Evolutionary conservation across 2,797 vertebrate genomes (phyloP).

Genomic region (Karalla daura): DNA sequence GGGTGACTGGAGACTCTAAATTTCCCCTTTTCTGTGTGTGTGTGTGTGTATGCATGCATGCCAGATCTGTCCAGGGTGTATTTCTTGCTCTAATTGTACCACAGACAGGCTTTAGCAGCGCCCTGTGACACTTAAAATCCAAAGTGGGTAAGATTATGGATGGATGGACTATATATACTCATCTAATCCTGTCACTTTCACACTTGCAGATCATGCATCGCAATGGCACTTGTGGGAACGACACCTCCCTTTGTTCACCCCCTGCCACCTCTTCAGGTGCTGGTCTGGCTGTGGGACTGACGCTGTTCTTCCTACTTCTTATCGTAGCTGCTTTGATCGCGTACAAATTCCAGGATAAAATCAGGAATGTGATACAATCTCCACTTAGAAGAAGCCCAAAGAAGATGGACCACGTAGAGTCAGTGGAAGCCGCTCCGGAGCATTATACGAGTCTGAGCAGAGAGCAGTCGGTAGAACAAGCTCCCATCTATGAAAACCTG

Average conservation of each 20-base stretch:
- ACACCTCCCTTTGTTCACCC: fast-evolving
- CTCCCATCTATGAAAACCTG: slow-evolving; percentile 81
- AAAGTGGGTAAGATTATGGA: too few species aligned
- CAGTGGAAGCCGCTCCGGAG: slow-evolving; percentile 22
- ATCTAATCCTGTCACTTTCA: background rate
- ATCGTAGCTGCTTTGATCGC: background rate
- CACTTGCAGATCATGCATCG: slow-evolving; percentile 52
- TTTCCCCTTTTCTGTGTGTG: too few species aligned
- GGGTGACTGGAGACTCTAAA: too few species aligned
- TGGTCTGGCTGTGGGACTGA: slow-evolving; percentile 58
- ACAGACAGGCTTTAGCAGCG: too few species aligned
- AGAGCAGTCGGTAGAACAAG: slow-evolving; percentile 12
- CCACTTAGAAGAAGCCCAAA: slow-evolving; percentile 19
- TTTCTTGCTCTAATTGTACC: too few species aligned
- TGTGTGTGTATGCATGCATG: too few species aligned
- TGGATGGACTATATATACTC: background rate
- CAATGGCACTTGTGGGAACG: slow-evolving; percentile 16
- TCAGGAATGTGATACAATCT: slow-evolving; percentile 22
- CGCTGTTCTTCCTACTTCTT: slow-evolving; percentile 59
- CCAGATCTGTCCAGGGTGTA: too few species aligned
- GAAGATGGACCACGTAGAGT: slow-evolving; percentile 31
- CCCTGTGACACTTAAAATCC: too few species aligned
- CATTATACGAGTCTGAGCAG: slow-evolving; percentile 23
- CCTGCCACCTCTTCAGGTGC: fast-evolving
- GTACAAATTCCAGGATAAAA: slow-evolving; percentile 44